Conservation (phyloP, 1,140 invertebrate genomes). For the Drosophila lowei region DNA sequence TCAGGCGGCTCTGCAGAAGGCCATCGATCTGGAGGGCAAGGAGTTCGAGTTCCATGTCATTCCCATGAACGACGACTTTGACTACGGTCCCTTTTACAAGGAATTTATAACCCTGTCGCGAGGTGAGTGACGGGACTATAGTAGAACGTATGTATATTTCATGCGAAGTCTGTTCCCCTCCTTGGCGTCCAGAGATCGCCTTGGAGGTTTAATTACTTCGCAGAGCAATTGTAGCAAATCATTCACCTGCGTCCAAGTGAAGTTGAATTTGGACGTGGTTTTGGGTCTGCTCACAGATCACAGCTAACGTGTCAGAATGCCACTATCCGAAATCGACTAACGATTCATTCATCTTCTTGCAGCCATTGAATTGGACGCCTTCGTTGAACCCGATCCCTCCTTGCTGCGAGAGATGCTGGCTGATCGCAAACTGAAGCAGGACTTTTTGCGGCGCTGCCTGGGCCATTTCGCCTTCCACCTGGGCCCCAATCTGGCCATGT, state of each 20-base stretch:
- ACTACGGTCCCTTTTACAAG: constrained; percentile 79
- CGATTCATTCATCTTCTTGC: not conserved
- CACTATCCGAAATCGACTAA: too few relatives aligned
- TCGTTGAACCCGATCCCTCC: constrained; percentile 61
- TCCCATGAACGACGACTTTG: constrained; percentile 79
- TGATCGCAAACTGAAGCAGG: constrained; percentile 72
- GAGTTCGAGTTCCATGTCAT: constrained; percentile 75
- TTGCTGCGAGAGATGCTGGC: constrained; percentile 68
- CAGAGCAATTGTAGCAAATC: constrained; percentile 53
- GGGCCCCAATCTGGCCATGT: constrained; percentile 63
- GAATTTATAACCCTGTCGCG: constrained; percentile 74
- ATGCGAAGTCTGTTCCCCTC: constrained; percentile 63
- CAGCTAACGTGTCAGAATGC: not conserved
- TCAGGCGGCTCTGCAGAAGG: constrained; percentile 70
- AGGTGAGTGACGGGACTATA: constrained; percentile 32
- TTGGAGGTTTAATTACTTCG: constrained; percentile 60
- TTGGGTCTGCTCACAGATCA: constrained; percentile 59
- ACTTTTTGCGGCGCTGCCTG: constrained; percentile 67
- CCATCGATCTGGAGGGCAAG: constrained; percentile 74
- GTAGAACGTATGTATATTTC: not conserved
- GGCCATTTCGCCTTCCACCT: constrained; percentile 71
- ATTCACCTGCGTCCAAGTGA: constrained; percentile 64
- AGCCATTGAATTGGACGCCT: constrained; percentile 70
- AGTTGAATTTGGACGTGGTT: constrained; percentile 56
- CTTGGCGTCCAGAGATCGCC: constrained; percentile 23